Conservation (phyloP, 1,140 invertebrate genomes). For the Choristoneura fumiferana region DNA sequence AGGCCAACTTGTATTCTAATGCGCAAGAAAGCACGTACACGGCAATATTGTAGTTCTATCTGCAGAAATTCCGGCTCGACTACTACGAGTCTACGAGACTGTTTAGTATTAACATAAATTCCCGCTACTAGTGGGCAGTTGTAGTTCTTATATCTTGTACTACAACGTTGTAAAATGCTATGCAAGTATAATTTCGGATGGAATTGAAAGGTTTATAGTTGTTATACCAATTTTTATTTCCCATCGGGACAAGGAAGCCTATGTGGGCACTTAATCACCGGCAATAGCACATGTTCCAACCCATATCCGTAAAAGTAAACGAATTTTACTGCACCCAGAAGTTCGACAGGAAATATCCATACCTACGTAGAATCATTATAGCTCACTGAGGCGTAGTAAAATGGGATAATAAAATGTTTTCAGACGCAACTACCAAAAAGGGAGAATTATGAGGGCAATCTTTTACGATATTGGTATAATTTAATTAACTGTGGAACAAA, state of each 20-base stretch:
- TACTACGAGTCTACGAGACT: slow-evolving; percentile 25
- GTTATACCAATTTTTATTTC: slow-evolving; percentile 10
- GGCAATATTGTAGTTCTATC: slow-evolving; percentile 18
- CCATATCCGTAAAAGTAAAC: slow-evolving; percentile 1
- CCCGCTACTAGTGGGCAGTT: slow-evolving; percentile 24
- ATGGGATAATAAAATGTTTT: too few relatives aligned
- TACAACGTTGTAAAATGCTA: slow-evolving; percentile 29
- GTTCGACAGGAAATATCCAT: not conserved
- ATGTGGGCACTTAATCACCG: slow-evolving; percentile 9
- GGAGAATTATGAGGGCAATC: too few relatives aligned
- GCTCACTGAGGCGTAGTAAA: not conserved
- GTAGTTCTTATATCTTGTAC: slow-evolving; percentile 30
- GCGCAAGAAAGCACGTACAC: slow-evolving; percentile 5
- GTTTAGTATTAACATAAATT: slow-evolving; percentile 40
- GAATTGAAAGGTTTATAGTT: slow-evolving; percentile 7
- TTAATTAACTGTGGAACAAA: too few relatives aligned
- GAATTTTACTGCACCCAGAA: not conserved
- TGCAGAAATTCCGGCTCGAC: slow-evolving; percentile 22
- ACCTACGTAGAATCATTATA: not conserved
- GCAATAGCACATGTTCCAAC: not conserved
- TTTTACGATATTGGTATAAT: too few relatives aligned
- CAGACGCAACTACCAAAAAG: too few relatives aligned
- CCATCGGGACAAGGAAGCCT: not conserved
- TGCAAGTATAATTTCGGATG: slow-evolving; percentile 19
- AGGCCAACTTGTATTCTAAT: slow-evolving; percentile 15